These are phyloP conservation scores for Chaenogobius annularis DNA, from an alignment of 2,113 vertebrate genomes.

Conservation along the genomic window DNA sequence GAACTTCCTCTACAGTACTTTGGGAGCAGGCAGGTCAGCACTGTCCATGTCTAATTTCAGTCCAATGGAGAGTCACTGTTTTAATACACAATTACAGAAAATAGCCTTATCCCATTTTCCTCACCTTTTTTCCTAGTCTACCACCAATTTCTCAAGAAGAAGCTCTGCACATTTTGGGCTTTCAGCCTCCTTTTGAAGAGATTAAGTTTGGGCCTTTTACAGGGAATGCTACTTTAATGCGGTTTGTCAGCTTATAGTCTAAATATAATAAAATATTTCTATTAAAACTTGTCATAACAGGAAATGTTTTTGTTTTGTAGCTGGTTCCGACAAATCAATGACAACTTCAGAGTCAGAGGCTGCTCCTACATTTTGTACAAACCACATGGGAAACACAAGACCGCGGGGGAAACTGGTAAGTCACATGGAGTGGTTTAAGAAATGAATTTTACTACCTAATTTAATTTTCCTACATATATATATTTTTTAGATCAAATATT, in stretches of 20 bases:
- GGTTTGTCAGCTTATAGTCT: constrained; percentile 70
- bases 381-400: constrained; percentile 97
- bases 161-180: constrained; percentile 93
- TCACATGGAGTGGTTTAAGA: neutral
- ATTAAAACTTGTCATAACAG: neutral
- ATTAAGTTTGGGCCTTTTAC: constrained; percentile 98
- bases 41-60: neutral
- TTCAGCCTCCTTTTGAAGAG: constrained; percentile 96
- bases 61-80: neutral
- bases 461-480: neutral
- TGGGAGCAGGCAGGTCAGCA: constrained; percentile 92
- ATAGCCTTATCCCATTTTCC: neutral
- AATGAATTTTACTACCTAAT: neutral
- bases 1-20: constrained; percentile 96
- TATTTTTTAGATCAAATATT: neutral
- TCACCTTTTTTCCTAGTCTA: constrained; percentile 74
- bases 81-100: neutral
- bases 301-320: constrained; percentile 65
- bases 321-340: constrained; percentile 98
- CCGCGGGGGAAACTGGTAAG: constrained; percentile 94
- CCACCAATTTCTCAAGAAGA: constrained; percentile 97
- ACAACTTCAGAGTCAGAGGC: constrained; percentile 92
- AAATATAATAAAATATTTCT: neutral
- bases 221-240: constrained; percentile 98
- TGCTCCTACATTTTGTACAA: constrained; percentile 97